These are phyloP conservation scores for Amiota communis DNA, from an alignment of 2,888 invertebrate species.

Conservation along the genomic window DNA sequence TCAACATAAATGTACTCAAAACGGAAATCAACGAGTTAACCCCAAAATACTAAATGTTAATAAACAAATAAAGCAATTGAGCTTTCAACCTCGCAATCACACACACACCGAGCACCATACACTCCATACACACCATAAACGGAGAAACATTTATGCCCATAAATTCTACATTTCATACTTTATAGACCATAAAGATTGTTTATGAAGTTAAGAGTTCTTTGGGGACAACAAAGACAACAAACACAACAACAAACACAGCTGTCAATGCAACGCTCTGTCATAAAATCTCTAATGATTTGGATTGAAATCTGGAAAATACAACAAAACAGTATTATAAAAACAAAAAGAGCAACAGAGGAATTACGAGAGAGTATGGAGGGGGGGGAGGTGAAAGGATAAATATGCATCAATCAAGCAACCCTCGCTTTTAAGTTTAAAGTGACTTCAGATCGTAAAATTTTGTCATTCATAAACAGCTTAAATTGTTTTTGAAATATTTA, in stretches of 20 bases:
- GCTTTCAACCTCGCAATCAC: neutral
- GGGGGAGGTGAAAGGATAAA: neutral
- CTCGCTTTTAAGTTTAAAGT: slow-evolving; percentile 23
- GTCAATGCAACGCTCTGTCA: neutral
- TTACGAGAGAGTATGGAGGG: neutral
- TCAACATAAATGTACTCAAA: no score
- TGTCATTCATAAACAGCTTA: slow-evolving; percentile 25
- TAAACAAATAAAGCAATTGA: slow-evolving; percentile 14
- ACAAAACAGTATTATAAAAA: neutral
- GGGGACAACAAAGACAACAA: no score
- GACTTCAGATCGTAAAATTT: slow-evolving; percentile 20
- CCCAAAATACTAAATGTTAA: slow-evolving; percentile 1
- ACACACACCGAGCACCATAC: no score
- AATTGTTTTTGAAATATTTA: slow-evolving; percentile 29
- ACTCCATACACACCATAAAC: no score
- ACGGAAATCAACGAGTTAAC: neutral
- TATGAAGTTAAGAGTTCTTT: slow-evolving; percentile 10
- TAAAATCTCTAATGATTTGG: slow-evolving; percentile 4
- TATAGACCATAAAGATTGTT: slow-evolving; percentile 18
- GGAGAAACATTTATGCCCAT: neutral
- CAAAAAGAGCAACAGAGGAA: neutral
- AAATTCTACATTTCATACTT: slow-evolving; percentile 11
- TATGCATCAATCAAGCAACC: neutral
- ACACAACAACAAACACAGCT: no score
- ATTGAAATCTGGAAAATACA: neutral